phyloP scores from a whole-genome alignment of 2,113 vertebrate species.

The Theristicus caerulescens region DNA sequence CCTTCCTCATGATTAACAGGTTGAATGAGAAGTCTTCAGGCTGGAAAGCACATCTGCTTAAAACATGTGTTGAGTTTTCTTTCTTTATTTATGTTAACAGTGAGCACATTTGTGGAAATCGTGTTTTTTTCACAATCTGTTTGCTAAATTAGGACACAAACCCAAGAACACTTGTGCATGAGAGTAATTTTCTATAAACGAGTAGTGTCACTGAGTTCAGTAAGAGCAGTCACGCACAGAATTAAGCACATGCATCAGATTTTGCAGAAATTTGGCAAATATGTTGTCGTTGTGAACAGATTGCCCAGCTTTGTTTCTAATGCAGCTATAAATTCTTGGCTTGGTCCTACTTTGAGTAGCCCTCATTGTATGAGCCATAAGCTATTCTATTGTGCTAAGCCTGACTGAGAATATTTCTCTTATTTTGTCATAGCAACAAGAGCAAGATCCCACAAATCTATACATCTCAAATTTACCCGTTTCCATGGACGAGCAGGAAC shows the following conservation, averaged over 20 bases:
- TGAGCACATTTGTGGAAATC: conserved; percentile 1
- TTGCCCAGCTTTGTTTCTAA: not conserved
- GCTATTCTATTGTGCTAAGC: not conserved
- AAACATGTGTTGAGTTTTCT: not conserved
- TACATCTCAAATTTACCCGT: conserved; percentile 97
- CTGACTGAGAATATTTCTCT: conserved; percentile 46
- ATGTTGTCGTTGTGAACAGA: not conserved
- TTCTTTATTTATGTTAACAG: not conserved
- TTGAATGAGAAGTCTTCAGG: not conserved
- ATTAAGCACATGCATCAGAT: conserved; percentile 1
- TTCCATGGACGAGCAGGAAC: conserved; percentile 97
- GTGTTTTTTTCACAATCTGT: not conserved
- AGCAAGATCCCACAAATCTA: conserved; percentile 97
- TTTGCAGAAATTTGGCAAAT: conserved; percentile 18
- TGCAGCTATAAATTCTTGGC: not conserved
- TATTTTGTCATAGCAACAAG: conserved; percentile 87
- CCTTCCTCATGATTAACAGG: not conserved
- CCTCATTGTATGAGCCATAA: not conserved
- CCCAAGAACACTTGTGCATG: not conserved
- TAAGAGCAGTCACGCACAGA: not conserved
- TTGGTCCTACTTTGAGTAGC: not conserved
- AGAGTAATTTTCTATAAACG: not conserved
- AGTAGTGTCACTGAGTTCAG: not conserved
- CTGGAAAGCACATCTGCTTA: conserved; percentile 21
- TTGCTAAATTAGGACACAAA: conserved; percentile 30